These are phyloP conservation scores for Oegoconia quadripuncta DNA, from an alignment of 2,888 invertebrate species.

Conservation along the genomic window DNA sequence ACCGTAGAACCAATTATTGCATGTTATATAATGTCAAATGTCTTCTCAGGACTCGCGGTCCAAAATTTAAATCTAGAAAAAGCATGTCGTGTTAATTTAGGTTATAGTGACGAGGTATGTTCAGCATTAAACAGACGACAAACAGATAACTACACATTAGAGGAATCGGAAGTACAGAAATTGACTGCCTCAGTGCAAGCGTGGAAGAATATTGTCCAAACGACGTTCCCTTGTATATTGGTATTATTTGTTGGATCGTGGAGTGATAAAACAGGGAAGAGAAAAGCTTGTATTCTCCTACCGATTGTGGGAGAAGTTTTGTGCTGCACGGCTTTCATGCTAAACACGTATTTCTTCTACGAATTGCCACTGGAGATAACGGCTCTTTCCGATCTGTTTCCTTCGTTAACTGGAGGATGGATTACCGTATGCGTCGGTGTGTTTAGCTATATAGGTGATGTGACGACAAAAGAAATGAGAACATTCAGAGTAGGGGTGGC, in stretches of 20 bases:
- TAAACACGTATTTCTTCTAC: slow-evolving; percentile 88
- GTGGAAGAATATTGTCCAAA: slow-evolving; percentile 91
- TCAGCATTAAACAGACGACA: slow-evolving; percentile 85
- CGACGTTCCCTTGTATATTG: slow-evolving; percentile 87
- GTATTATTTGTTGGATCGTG: slow-evolving; percentile 91
- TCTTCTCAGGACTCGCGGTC: slow-evolving; percentile 86
- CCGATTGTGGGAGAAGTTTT: slow-evolving; percentile 90
- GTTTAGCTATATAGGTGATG: slow-evolving; percentile 82
- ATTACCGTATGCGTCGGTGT: slow-evolving; percentile 80
- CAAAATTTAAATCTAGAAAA: slow-evolving; percentile 86
- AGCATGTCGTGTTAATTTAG: slow-evolving; percentile 90
- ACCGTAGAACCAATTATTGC: slow-evolving; percentile 85
- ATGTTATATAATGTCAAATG: slow-evolving; percentile 84
- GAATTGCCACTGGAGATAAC: slow-evolving; percentile 78
- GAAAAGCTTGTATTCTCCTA: slow-evolving; percentile 89
- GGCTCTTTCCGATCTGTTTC: slow-evolving; percentile 76
- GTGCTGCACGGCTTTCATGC: slow-evolving; percentile 86
- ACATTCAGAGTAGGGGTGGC: slow-evolving; percentile 81
- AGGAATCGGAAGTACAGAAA: slow-evolving; percentile 83
- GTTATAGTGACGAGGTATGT: slow-evolving; percentile 84
- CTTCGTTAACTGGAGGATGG: slow-evolving; percentile 78
- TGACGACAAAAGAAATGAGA: slow-evolving; percentile 78
- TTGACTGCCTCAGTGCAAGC: slow-evolving; percentile 87
- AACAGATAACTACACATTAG: slow-evolving; percentile 78
- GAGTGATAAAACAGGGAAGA: slow-evolving; percentile 83